Percentiles rank a stretch among this genome's conserved stretches.
phyloP scores from a whole-genome alignment of 2,888 invertebrate species.

The Hydroisotoma schaefferi region DNA sequence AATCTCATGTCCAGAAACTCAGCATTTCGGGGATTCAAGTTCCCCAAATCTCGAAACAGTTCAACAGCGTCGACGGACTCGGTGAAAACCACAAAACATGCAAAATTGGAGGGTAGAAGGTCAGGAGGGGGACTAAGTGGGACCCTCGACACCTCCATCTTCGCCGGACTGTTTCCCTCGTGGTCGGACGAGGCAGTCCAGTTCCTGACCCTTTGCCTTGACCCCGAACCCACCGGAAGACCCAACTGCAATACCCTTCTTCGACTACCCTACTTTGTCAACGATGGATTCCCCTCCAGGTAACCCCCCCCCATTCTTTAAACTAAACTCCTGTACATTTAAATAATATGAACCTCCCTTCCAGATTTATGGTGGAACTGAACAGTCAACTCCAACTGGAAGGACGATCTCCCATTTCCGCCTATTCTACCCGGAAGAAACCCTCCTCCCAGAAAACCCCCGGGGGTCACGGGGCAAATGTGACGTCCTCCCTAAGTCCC shows the following conservation, averaged over 20 bases:
- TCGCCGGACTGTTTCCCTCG: conserved; percentile 46
- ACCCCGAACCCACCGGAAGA: conserved; percentile 51
- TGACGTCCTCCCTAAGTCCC: conserved; percentile 36
- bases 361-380: conserved; percentile 45
- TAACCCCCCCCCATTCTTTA: conserved; percentile 1
- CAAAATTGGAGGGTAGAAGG: conserved; percentile 8
- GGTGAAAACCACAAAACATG: conserved; percentile 8
- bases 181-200: conserved; percentile 47
- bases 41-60: conserved; percentile 43
- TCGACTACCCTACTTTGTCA: conserved; percentile 63
- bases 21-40: conserved; percentile 47
- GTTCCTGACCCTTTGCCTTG: conserved; percentile 46
- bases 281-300: conserved; percentile 60
- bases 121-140: conserved; percentile 14
- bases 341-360: background rate
- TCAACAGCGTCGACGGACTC: conserved; percentile 44
- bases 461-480: conserved; percentile 27
- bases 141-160: conserved; percentile 41
- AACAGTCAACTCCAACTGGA: conserved; percentile 43
- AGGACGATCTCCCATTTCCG: conserved; percentile 40
- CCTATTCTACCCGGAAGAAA: conserved; percentile 42
- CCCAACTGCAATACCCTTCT: conserved; percentile 64
- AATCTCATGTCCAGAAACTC: conserved; percentile 48
- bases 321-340: background rate
- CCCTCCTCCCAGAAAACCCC: conserved; percentile 9